Evolutionary conservation across 2,888 invertebrate species (phyloP), one percentile per base, ranked within the genome.

Genomic region (Pyrocoelia pectoralis): DNA sequence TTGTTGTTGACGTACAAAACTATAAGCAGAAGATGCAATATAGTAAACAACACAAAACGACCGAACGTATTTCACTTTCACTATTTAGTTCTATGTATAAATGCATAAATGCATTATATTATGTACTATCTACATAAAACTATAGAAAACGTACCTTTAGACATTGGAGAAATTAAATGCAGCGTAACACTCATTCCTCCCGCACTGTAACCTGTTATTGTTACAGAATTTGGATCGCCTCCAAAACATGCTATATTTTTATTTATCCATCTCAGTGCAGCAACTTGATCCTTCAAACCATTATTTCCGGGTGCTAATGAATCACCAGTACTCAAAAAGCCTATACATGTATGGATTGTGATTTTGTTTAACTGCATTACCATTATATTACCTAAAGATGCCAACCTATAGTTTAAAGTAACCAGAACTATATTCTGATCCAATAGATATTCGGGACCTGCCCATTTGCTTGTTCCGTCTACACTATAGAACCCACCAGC

Each of bases 231-330:
- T 0, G 88, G 86, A 79, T 91, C 86, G 1, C 91, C 91, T 0
- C 90, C 90, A 72, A 91, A 91, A 0, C 85, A 79, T 0, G 81
- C 84, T 50, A 91, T 89, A 72, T 91, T 89, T 41, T 85, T 75
- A 72, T 86, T 84, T 0, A 91, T 80, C 90, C 90, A 91, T 66
- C 85, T 84, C 62, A 91, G 75, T 0, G 87, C 87, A 4, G 82
- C 79, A 1, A 89, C 89, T 77, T 91, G 90, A 77, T 91, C 91
- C 74, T 90, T 90, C 41, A 89, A 78, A 0, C 89, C 91, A 69
- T 87, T 84, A 76, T 91, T 91, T 1, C 91, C 91, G 0, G 89
- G 87, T 0, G 89, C 87, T 43, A 85, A 80, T 41, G 83, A 81
- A 51, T 89, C 89, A 0, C 89, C 90, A 0, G 89, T 89, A 68